Base-by-base conservation (phyloP, 2,888 invertebrate species). In the Myopa tessellatipennis region DNA sequence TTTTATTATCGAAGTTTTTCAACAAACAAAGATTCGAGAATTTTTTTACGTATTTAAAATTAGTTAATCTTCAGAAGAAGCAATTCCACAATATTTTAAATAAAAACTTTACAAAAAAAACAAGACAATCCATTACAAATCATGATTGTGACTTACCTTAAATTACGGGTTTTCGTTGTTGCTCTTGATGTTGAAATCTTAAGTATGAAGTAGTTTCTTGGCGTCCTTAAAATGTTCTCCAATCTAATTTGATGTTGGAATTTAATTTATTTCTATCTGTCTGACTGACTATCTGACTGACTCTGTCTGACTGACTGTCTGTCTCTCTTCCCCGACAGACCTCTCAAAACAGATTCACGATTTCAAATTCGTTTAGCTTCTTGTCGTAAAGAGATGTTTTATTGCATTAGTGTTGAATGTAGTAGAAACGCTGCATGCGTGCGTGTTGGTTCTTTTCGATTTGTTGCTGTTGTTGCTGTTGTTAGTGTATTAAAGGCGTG, bases 401-500 rank as follows among this genome's bases (percentile, higher is more conserved):
- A 55, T 55, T 10, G 14, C 55, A 55, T 55, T 14, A 55, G 14
- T 55, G 5, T n/a, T 55, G 55, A n/a, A 12, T 38, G 68, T 58
- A 36, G 55, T 34, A 34, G n/a, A 38, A 16, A 26, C 55, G 55
- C 16, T 70, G 50, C 26, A 55, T 50, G 52, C 65, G 74, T 40
- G 36, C 4, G 45, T 50, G 50, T 60, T 61, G 45, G 10, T 6
- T 16, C 38, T 61, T 16, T 18, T 34, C 16, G 38, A 38, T 61
- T 58, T 61, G 65, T 6, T 58, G 52, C 4, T 72, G 55, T 58
- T 67, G 71, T 34, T 52, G 26, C 26, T 60, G 73, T 16, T 55
- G 65, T 55, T 69, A 26, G 10, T 52, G 60, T 55, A 38, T 58
- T 55, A 55, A 55, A 45, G 45, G 65, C 45, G 40, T 75, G 69